Evolutionary conservation across 2,797 vertebrate species (phyloP).

Genomic region (Antennarius maculatus): DNA sequence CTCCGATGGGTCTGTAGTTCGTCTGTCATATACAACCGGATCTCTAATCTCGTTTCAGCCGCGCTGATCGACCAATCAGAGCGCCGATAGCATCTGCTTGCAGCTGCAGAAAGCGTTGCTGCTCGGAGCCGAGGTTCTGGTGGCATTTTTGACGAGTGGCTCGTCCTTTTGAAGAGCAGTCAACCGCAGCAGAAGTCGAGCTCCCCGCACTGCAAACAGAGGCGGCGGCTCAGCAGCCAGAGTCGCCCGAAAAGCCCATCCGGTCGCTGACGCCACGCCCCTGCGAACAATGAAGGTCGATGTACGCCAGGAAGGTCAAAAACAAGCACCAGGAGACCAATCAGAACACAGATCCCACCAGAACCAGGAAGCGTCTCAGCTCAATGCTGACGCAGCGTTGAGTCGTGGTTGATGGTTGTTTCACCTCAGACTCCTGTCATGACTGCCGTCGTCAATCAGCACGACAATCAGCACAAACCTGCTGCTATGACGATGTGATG

Average conservation of each 20-base stretch:
- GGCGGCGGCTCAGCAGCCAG: conserved; percentile 66
- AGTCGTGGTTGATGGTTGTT: neutral
- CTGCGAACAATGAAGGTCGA: conserved; percentile 49
- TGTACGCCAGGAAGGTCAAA: conserved; percentile 55
- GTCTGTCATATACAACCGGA: conserved; percentile 38
- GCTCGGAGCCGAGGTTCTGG: conserved; percentile 64
- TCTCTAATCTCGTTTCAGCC: conserved; percentile 38
- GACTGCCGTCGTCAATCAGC: neutral
- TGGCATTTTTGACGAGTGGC: conserved; percentile 78
- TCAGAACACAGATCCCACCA: conserved; percentile 40
- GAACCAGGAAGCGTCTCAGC: conserved; percentile 36
- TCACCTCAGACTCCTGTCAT: too few relatives aligned
- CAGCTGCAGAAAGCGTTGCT: conserved; percentile 47
- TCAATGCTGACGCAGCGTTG: neutral
- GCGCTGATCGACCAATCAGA: conserved; percentile 53
- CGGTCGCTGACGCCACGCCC: conserved; percentile 47
- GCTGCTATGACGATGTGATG: too few relatives aligned
- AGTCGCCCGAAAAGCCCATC: conserved; percentile 51
- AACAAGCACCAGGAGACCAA: conserved; percentile 45
- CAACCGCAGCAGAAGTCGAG: conserved; percentile 79
- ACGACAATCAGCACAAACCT: neutral
- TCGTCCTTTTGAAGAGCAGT: conserved; percentile 82
- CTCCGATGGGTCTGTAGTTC: conserved; percentile 24
- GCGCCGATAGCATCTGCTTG: conserved; percentile 47
- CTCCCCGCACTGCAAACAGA: conserved; percentile 72